A percentile compares a stretch with the other conserved stretches of the same genome.
These are phyloP conservation scores for Microctonus hyperodae DNA, from an alignment of 2,888 invertebrate genomes.

Conservation along the genomic window DNA sequence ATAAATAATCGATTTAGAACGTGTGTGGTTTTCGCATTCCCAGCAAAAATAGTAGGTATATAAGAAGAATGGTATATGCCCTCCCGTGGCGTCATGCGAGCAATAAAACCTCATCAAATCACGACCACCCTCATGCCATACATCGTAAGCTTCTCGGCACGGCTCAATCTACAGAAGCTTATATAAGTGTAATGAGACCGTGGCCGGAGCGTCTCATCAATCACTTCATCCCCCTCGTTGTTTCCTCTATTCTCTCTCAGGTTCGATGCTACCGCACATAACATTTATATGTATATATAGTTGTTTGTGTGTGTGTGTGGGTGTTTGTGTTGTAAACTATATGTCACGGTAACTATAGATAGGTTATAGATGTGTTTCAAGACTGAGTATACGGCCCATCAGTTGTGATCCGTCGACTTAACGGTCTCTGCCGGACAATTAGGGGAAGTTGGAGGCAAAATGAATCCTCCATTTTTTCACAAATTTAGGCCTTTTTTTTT, in stretches of 20 bases:
- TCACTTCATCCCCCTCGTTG: constrained; percentile 51
- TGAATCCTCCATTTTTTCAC: background rate
- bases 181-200: constrained; percentile 64
- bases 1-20: constrained; percentile 26
- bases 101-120: constrained; percentile 64
- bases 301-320: background rate
- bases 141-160: constrained; percentile 58
- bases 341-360: constrained; percentile 36
- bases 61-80: constrained; percentile 35
- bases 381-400: constrained; percentile 38
- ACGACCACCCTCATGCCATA: constrained; percentile 56
- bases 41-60: constrained; percentile 31
- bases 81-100: constrained; percentile 51
- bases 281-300: background rate
- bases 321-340: constrained; percentile 28
- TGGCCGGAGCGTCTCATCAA: constrained; percentile 61
- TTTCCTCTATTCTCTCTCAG: constrained; percentile 39
- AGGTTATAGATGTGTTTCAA: constrained; percentile 39
- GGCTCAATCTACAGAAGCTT: constrained; percentile 63
- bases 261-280: constrained; percentile 29
- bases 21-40: constrained; percentile 11
- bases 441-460: background rate
- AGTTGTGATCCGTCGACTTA: constrained; percentile 52
- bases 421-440: constrained; percentile 38
- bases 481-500: background rate